These are phyloP conservation scores for Pseudomyrmex dendroicus DNA, from an alignment of 1,140 invertebrate genomes.

Conservation along the genomic window DNA sequence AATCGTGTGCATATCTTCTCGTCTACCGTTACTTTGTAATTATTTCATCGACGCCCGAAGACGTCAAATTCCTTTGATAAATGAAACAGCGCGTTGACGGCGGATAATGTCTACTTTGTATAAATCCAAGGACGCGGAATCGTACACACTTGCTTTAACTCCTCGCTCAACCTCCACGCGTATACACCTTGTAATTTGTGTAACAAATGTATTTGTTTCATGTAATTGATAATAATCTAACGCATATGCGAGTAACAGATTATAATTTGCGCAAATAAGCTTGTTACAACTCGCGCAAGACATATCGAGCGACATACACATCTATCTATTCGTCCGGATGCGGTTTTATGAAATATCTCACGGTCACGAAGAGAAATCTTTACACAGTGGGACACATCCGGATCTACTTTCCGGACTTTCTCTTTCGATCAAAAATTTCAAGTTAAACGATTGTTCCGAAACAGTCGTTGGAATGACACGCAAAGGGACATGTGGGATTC, in stretches of 20 bases:
- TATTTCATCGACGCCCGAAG: conserved; percentile 37
- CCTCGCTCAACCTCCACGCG: too few relatives aligned
- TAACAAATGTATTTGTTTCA: not conserved
- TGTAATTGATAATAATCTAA: too few relatives aligned
- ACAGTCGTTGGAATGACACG: not conserved
- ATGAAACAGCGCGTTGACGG: conserved; percentile 28
- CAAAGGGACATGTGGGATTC: conserved; percentile 47
- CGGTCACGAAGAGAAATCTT: not conserved
- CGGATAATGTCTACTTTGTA: not conserved
- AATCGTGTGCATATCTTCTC: conserved; percentile 6
- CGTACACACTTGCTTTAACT: not conserved
- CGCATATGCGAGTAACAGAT: too few relatives aligned
- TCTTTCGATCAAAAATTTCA: not conserved
- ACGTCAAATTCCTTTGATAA: conserved; percentile 32
- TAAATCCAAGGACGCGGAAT: conserved; percentile 1
- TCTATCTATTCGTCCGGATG: not conserved
- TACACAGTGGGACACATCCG: not conserved
- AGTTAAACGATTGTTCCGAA: not conserved
- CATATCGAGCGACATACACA: not conserved
- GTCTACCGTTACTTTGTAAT: conserved; percentile 49
- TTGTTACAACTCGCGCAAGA: not conserved
- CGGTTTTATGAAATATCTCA: not conserved
- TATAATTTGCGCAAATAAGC: not conserved
- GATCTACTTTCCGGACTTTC: not conserved
- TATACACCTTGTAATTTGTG: not conserved